phyloP scores from a whole-genome alignment of 1,140 invertebrate genomes.

The Apis cerana region DNA sequence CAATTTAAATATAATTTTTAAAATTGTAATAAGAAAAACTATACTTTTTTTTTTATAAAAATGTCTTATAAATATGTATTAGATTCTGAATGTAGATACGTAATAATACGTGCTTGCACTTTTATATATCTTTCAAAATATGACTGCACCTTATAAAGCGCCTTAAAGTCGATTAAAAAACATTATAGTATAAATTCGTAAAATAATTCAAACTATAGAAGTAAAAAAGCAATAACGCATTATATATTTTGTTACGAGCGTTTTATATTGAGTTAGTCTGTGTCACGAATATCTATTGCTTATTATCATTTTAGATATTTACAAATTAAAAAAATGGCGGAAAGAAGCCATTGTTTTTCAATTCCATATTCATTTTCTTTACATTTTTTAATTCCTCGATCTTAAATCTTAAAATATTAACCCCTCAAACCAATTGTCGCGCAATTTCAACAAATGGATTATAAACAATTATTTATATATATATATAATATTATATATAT shows the following conservation, averaged over 20 bases:
- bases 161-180: constrained; percentile 63
- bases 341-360: constrained; percentile 44
- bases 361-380: constrained; percentile 44
- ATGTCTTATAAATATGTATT: not conserved
- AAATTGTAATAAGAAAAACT: not conserved
- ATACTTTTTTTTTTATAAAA: constrained; percentile 8
- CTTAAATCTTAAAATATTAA: constrained; percentile 43
- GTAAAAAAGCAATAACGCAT: constrained; percentile 40
- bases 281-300: constrained; percentile 42
- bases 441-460: constrained; percentile 27
- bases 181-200: constrained; percentile 38
- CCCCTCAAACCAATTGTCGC: constrained; percentile 54
- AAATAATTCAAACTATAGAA: constrained; percentile 47
- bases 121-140: constrained; percentile 28
- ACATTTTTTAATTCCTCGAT: constrained; percentile 55
- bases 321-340: constrained; percentile 49
- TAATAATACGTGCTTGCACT: constrained; percentile 21
- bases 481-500: too few species aligned
- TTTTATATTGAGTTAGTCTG: constrained; percentile 38
- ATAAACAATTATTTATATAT: constrained; percentile 22
- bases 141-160: constrained; percentile 46
- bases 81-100: constrained; percentile 34
- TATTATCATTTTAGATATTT: constrained; percentile 51
- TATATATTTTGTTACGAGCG: constrained; percentile 29
- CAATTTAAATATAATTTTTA: constrained; percentile 8